These are phyloP conservation scores for Sinotaia quadrata DNA, from an alignment of 2,888 invertebrate species.

Conservation along the genomic window DNA sequence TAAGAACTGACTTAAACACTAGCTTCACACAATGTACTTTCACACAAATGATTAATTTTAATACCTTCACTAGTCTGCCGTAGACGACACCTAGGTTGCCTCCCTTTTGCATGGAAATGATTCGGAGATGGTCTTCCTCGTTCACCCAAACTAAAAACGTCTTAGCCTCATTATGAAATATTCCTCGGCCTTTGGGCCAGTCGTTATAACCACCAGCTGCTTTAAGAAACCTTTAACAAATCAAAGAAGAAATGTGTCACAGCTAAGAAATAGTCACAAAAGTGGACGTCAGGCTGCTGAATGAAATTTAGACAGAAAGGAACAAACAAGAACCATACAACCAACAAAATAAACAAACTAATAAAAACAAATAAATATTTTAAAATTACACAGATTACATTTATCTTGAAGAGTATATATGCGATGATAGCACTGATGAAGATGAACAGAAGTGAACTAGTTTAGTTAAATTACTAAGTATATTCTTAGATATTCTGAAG, in stretches of 20 bases:
- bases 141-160: slow-evolving; percentile 91
- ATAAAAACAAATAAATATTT: no score
- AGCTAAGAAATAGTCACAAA: neutral
- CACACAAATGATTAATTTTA: no score
- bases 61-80: slow-evolving; percentile 58
- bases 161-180: slow-evolving; percentile 85
- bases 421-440: no score
- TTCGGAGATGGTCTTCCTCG: slow-evolving; percentile 89
- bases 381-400: no score
- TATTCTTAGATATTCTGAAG: no score
- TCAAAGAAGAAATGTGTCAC: no score
- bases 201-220: slow-evolving; percentile 77
- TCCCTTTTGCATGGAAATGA: slow-evolving; percentile 82
- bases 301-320: neutral
- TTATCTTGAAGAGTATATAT: no score
- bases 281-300: neutral
- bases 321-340: neutral
- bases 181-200: slow-evolving; percentile 94
- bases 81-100: slow-evolving; percentile 65
- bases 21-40: no score
- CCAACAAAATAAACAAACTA: no score
- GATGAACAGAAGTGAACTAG: no score
- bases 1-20: no score
- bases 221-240: slow-evolving; percentile 44
- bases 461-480: no score